Evolutionary conservation across 2,888 invertebrate genomes (phyloP).

Genomic region (Platycnemis pennipes): DNA sequence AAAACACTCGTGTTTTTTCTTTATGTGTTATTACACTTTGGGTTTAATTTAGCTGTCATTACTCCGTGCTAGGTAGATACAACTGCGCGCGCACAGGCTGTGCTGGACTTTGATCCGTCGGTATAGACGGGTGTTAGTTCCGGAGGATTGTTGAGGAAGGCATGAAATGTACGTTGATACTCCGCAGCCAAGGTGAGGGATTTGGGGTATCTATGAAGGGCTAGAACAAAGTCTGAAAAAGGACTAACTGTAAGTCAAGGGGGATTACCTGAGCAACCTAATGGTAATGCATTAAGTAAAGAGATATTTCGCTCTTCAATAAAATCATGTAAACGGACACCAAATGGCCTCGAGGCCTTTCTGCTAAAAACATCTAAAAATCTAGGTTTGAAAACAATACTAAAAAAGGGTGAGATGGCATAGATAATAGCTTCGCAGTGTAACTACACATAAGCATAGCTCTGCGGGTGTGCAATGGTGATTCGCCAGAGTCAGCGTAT

Average conservation of each 20-base stretch:
- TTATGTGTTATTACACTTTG: too few species aligned
- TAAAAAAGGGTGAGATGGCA: background rate
- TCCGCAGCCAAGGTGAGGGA: background rate
- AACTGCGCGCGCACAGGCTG: background rate
- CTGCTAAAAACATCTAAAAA: background rate
- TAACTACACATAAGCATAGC: background rate
- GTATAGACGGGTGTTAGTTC: background rate
- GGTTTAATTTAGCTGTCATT: background rate
- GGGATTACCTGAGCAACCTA: background rate
- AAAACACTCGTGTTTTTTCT: too few species aligned
- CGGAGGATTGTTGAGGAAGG: background rate
- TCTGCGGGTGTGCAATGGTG: background rate
- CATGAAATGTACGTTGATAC: background rate
- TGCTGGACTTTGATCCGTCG: background rate
- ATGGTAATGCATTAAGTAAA: background rate
- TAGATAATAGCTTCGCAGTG: background rate
- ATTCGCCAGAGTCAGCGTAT: background rate
- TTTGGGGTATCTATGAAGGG: background rate
- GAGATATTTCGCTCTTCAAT: background rate
- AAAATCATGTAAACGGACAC: background rate
- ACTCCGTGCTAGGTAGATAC: background rate
- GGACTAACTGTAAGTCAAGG: background rate
- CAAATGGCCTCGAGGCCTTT: background rate
- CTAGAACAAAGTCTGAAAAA: background rate
- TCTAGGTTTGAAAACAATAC: background rate